These are phyloP conservation scores for Neostethus bicornis DNA, from an alignment of 2,797 vertebrate genomes.

Conservation along the genomic window DNA sequence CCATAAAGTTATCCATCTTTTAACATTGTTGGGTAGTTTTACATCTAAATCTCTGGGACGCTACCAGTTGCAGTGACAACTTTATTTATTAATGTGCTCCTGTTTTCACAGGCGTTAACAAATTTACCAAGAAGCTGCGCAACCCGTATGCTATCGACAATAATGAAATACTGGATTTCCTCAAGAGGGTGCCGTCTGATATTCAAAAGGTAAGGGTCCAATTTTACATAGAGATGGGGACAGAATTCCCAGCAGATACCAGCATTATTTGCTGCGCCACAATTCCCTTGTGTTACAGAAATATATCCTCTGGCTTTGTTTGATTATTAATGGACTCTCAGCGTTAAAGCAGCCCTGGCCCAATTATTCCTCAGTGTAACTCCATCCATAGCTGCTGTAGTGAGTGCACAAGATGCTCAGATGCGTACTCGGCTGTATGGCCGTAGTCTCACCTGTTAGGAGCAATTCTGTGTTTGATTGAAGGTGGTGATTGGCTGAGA, in stretches of 20 bases:
- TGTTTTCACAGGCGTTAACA: slow-evolving; percentile 90
- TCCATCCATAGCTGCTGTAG: slow-evolving; percentile 51
- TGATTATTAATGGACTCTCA: slow-evolving; percentile 82
- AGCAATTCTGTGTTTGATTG: slow-evolving; percentile 71
- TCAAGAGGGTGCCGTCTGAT: slow-evolving; percentile 97
- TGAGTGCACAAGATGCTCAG: slow-evolving; percentile 56
- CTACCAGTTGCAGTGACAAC: slow-evolving; percentile 36
- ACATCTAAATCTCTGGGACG: slow-evolving; percentile 29
- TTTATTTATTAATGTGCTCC: slow-evolving; percentile 71
- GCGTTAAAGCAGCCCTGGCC: slow-evolving; percentile 73
- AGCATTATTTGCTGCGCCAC: slow-evolving; percentile 79
- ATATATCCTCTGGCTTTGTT: slow-evolving; percentile 81
- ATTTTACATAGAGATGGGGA: slow-evolving; percentile 78
- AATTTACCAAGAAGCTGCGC: slow-evolving; percentile 97
- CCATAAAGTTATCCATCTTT: slow-evolving; percentile 24
- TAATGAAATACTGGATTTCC: slow-evolving; percentile 96
- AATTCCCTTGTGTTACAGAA: slow-evolving; percentile 79
- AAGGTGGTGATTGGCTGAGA: slow-evolving; percentile 61
- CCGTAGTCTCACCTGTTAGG: slow-evolving; percentile 64
- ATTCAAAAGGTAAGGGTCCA: slow-evolving; percentile 94
- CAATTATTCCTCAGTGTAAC: slow-evolving; percentile 77
- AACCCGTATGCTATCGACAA: slow-evolving; percentile 92
- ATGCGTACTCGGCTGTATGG: slow-evolving; percentile 64
- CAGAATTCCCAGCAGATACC: slow-evolving; percentile 77
- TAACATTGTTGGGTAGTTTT: slow-evolving; percentile 14